Percentiles rank a stretch among this genome's conserved stretches.
phyloP scores from a whole-genome alignment of 1,140 invertebrate genomes.

The Cydia pomonella region DNA sequence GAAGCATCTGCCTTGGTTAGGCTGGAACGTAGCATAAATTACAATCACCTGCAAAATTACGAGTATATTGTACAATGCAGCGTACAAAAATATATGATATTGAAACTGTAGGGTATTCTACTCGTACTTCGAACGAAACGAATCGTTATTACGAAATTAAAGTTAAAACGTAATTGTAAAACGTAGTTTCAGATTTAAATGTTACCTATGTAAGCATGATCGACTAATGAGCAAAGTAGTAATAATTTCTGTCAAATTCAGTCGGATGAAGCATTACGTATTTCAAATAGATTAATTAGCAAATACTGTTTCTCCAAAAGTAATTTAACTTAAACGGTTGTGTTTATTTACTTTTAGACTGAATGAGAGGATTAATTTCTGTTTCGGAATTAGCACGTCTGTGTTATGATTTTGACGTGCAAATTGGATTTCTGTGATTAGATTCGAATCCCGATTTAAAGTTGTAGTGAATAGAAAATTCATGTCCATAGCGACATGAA shows the following conservation, averaged over 20 bases:
- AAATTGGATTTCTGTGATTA: conserved; percentile 12
- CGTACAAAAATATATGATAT: no score
- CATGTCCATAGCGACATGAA: background rate
- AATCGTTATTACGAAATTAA: no score
- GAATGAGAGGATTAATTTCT: background rate
- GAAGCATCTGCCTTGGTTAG: no score
- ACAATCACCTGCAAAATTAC: no score
- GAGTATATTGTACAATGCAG: no score
- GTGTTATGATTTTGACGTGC: background rate
- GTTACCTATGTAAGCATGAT: background rate
- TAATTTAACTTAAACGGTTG: conserved; percentile 4
- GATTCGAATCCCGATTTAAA: background rate
- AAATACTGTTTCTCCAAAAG: background rate
- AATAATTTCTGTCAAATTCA: background rate
- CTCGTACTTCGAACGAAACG: no score
- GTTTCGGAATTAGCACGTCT: background rate
- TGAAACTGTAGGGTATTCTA: no score
- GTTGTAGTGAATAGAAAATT: background rate
- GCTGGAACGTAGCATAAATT: no score
- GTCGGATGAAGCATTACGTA: background rate
- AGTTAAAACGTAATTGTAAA: no score
- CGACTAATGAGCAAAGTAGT: background rate
- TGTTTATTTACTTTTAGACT: conserved; percentile 2
- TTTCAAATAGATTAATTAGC: background rate
- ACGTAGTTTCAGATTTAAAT: no score